phyloP scores from a whole-genome alignment of 2,888 invertebrate genomes.

The Tetanocera ferruginea region DNA sequence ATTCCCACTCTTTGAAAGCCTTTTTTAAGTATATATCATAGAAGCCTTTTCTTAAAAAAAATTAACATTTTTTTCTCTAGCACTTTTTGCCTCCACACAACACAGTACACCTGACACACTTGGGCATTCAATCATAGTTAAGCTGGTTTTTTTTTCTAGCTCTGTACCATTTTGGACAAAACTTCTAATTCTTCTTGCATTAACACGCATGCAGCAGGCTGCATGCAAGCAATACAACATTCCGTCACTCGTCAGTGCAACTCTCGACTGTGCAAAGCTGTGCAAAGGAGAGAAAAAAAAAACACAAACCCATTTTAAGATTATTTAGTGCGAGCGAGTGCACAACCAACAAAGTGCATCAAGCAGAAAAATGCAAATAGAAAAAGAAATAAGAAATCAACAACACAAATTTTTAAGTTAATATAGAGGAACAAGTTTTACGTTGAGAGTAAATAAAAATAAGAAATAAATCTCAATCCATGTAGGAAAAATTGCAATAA shows the following conservation, averaged over 20 bases:
- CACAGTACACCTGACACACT: conserved; percentile 16
- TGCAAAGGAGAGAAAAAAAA: neutral
- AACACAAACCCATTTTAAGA: conserved; percentile 16
- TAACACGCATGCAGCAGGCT: conserved; percentile 2
- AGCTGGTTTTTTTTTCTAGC: conserved; percentile 22
- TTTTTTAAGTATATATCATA: too few relatives aligned
- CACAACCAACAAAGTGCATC: conserved; percentile 13
- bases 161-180: conserved; percentile 10
- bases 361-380: conserved; percentile 4
- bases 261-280: neutral
- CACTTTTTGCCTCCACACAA: neutral
- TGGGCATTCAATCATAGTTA: conserved; percentile 26
- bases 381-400: neutral
- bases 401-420: neutral
- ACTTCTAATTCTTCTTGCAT: conserved; percentile 27
- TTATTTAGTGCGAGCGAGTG: conserved; percentile 26
- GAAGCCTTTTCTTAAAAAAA: too few relatives aligned
- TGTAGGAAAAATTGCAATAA: neutral
- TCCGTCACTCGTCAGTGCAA: conserved; percentile 33
- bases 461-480: neutral
- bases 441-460: neutral
- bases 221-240: conserved; percentile 9
- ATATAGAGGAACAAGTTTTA: conserved; percentile 7
- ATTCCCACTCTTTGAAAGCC: too few relatives aligned
- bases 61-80: neutral